Conservation (phyloP, 2,797 vertebrate species). For the Babyrousa celebensis region DNA sequence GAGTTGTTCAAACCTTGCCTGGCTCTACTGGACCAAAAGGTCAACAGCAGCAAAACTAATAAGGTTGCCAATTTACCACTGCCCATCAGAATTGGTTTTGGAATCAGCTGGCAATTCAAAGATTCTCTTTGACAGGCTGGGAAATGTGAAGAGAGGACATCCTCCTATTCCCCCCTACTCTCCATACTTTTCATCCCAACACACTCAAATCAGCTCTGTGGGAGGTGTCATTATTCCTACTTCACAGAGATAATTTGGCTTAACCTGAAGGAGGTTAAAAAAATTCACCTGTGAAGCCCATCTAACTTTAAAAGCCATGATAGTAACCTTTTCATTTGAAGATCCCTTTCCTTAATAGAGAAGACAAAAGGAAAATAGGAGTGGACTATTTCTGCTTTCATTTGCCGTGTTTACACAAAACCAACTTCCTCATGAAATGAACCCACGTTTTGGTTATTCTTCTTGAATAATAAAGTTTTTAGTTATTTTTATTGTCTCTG, state of each 20-base stretch:
- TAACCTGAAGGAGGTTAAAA: not conserved
- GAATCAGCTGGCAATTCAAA: conserved; percentile 68
- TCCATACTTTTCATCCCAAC: not conserved
- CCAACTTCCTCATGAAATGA: not conserved
- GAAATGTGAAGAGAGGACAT: not conserved
- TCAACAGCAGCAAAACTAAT: conserved; percentile 48
- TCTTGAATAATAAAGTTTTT: not conserved
- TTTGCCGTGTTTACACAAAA: conserved; percentile 1
- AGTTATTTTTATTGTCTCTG: conserved; percentile 21
- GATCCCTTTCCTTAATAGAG: conserved; percentile 24
- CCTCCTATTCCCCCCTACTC: not conserved
- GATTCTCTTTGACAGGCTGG: conserved; percentile 50
- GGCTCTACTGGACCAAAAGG: conserved; percentile 39
- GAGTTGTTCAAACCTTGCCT: not conserved
- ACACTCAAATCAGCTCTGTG: conserved; percentile 19
- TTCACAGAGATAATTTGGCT: conserved; percentile 23
- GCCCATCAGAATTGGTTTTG: not conserved
- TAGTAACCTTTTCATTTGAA: conserved; percentile 13
- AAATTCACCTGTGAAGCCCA: not conserved
- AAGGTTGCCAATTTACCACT: conserved; percentile 28
- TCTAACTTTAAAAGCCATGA: not conserved
- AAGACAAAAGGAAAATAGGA: not conserved
- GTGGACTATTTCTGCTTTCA: conserved; percentile 3
- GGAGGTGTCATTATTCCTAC: not conserved
- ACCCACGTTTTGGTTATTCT: not conserved